Conservation (phyloP, 1,140 invertebrate genomes). For the Portunus trituberculatus region DNA sequence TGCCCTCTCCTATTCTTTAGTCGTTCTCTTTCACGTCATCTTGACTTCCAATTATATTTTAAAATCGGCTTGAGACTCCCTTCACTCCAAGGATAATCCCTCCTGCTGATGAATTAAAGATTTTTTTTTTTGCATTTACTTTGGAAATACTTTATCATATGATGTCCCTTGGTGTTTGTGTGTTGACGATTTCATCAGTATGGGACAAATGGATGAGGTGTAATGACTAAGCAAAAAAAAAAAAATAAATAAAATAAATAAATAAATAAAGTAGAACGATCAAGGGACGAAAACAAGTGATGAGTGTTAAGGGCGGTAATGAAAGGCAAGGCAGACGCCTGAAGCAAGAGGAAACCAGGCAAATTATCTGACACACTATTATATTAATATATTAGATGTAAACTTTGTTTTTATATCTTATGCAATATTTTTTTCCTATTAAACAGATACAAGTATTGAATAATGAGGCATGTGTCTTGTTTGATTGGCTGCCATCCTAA, state of each 20-base stretch:
- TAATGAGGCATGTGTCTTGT: too few relatives aligned
- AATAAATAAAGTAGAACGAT: background rate
- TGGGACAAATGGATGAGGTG: background rate
- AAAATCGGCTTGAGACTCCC: constrained; percentile 10
- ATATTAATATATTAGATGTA: too few relatives aligned
- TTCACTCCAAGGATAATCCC: background rate
- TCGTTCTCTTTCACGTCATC: background rate
- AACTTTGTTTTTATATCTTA: too few relatives aligned
- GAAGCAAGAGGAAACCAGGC: background rate
- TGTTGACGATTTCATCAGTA: background rate
- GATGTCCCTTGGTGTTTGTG: background rate
- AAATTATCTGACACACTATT: too few relatives aligned
- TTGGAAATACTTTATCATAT: background rate
- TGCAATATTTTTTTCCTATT: too few relatives aligned
- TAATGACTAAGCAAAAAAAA: background rate
- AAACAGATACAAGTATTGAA: too few relatives aligned
- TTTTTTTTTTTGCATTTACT: background rate
- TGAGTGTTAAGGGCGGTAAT: background rate
- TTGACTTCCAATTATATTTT: constrained; percentile 24
- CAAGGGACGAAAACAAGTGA: background rate
- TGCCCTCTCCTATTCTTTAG: background rate
- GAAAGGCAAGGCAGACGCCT: background rate
- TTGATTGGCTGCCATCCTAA: too few relatives aligned
- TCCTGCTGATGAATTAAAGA: background rate
- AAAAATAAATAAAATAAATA: too few relatives aligned